Conservation (phyloP, 2,113 vertebrate genomes). For the Sterrhoptilus dennistouni region DNA sequence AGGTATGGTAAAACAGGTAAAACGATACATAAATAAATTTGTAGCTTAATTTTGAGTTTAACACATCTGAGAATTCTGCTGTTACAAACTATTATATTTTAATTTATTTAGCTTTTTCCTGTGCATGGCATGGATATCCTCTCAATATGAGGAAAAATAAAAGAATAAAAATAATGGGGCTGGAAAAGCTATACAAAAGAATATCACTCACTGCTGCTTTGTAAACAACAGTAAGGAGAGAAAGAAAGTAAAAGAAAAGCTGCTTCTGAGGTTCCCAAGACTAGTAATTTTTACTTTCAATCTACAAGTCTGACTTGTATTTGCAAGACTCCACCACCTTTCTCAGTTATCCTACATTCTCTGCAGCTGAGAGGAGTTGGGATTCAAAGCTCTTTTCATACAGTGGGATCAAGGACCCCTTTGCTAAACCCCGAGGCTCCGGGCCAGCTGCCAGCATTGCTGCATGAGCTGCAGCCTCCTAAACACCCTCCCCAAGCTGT, state of each 20-base stretch:
- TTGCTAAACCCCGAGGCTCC: rapidly evolving
- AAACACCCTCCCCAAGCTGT: too few species aligned
- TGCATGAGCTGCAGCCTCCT: rapidly evolving
- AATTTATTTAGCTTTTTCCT: background rate
- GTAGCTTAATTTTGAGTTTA: background rate
- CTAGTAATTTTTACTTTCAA: too few species aligned
- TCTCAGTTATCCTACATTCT: background rate
- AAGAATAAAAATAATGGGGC: background rate
- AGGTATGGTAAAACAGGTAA: background rate
- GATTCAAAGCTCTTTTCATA: background rate
- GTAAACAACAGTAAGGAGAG: background rate
- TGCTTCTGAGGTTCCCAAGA: too few species aligned
- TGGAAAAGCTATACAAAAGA: background rate
- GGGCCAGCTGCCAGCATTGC: rapidly evolving
- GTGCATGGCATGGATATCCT: rapidly evolving
- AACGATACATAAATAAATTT: background rate
- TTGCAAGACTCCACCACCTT: background rate
- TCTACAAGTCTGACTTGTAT: background rate
- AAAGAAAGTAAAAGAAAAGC: too few species aligned
- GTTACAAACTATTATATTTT: background rate
- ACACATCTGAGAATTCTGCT: background rate
- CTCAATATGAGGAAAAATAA: background rate
- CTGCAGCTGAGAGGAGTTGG: background rate
- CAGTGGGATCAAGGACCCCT: rapidly evolving
- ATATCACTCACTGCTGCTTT: background rate